These are phyloP conservation scores for Acrobasis suavella DNA, from an alignment of 2,888 invertebrate species.

Conservation along the genomic window DNA sequence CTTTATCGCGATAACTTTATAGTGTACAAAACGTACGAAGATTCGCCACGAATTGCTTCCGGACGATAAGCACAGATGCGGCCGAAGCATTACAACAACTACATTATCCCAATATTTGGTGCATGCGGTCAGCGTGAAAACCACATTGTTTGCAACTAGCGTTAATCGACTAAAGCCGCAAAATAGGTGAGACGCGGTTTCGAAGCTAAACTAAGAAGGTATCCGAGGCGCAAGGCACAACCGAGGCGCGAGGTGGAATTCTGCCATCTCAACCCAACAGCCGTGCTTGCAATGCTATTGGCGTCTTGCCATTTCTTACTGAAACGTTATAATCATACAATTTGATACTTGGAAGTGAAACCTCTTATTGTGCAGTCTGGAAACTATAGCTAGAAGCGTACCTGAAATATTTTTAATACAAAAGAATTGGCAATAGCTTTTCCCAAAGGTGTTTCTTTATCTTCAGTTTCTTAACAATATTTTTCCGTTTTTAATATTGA, in stretches of 20 bases:
- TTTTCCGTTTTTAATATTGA: too few relatives aligned
- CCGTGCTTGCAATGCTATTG: constrained; percentile 28
- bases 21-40: too few relatives aligned
- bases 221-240: not conserved
- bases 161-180: constrained; percentile 28
- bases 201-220: not conserved
- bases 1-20: too few relatives aligned
- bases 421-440: not conserved
- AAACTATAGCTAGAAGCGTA: not conserved
- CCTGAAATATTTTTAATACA: not conserved
- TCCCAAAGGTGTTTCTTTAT: too few relatives aligned
- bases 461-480: too few relatives aligned
- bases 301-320: constrained; percentile 42
- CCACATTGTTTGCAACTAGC: constrained; percentile 13
- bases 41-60: too few relatives aligned
- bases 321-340: constrained; percentile 37
- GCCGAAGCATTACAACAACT: too few relatives aligned
- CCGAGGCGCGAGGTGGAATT: constrained; percentile 1
- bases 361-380: constrained; percentile 28
- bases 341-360: constrained; percentile 29
- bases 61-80: too few relatives aligned
- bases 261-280: not conserved
- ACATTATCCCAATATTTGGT: not conserved
- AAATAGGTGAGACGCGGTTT: not conserved
- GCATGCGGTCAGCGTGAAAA: constrained; percentile 4